Base-by-base conservation (phyloP, 2,888 invertebrate genomes). In the Plagodis dolabraria region DNA sequence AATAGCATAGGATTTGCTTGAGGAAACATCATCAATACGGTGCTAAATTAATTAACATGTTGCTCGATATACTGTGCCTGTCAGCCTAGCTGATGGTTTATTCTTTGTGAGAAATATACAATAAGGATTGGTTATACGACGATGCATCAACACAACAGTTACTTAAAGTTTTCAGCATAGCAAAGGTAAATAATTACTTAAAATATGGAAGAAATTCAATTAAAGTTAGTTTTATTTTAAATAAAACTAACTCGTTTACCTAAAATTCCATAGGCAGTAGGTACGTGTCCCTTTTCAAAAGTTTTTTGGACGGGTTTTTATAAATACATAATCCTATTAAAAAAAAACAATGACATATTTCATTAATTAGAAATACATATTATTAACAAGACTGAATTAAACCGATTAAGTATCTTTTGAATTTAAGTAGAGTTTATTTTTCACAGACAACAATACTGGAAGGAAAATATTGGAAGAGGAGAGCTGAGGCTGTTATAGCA, bases 391-490 rank as follows among this genome's bases (percentile, higher is more conserved):
- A 38, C 9, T 9, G 9, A 38, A 38, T 9, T 38, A 22, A 22
- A 22, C 22, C 22, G 22, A 22, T 22, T 22, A 22, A 22, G 22
- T 22, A 22, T 22, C 22, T 38, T 8, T 38, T 38, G 38, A 7
- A 38, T 38, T 7, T 38, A 8, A 38, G 9, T 38, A 0, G 22
- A 22, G 8, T 54, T 47, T 52, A 9, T 22, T 56, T 56, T 58
- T 91, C 76, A 64, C 88, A 99, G 99, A 98, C 99, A 76, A 97
- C 98, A 64, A 98, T 99, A 69, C 94, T 99, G 83, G 99, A 99
- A 94, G 99, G 99, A 59, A 99, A 99, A 94, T 99, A 99, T 92
- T 99, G 99, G 99, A 99, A 99, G 93, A 94, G 99, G 78, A 96
- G 98, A 89, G 94, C 98, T 70, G 97, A 98, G 73, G 99, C 99